phyloP scores from a whole-genome alignment of 2,888 invertebrate genomes.

The Pyrrhosoma nymphula region DNA sequence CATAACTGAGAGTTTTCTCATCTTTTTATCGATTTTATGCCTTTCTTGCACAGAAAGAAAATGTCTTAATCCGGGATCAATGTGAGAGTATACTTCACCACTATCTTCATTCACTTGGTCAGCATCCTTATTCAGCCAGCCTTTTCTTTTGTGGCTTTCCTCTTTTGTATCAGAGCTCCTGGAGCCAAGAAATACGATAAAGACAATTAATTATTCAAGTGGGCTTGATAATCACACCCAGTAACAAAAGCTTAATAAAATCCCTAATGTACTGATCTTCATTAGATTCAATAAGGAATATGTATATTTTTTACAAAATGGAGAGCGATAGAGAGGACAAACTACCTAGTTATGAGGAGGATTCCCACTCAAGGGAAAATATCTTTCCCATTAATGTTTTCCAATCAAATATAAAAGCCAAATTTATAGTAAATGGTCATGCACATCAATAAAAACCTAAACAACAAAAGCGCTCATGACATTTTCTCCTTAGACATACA shows the following conservation, averaged over 20 bases:
- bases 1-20: slow-evolving; percentile 53
- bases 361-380: too few species aligned
- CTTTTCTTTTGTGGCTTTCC: background rate
- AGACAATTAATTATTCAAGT: background rate
- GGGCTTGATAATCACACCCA: background rate
- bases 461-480: too few species aligned
- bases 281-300: too few species aligned
- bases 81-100: slow-evolving; percentile 27
- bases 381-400: too few species aligned
- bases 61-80: slow-evolving; percentile 51
- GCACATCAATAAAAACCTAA: too few species aligned
- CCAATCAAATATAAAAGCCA: too few species aligned
- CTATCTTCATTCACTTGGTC: slow-evolving; percentile 21
- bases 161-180: slow-evolving; percentile 13
- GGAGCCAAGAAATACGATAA: background rate
- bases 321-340: too few species aligned
- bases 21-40: slow-evolving; percentile 52
- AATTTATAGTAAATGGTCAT: too few species aligned
- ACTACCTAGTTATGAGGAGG: too few species aligned
- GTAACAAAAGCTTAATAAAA: background rate
- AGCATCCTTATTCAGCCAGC: slow-evolving; percentile 48
- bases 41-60: slow-evolving; percentile 41
- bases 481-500: too few species aligned
- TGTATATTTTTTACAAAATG: too few species aligned
- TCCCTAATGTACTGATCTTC: too few species aligned